Evolutionary conservation across 2,797 vertebrate genomes (phyloP).

Genomic region (Eutrigla gurnardus): DNA sequence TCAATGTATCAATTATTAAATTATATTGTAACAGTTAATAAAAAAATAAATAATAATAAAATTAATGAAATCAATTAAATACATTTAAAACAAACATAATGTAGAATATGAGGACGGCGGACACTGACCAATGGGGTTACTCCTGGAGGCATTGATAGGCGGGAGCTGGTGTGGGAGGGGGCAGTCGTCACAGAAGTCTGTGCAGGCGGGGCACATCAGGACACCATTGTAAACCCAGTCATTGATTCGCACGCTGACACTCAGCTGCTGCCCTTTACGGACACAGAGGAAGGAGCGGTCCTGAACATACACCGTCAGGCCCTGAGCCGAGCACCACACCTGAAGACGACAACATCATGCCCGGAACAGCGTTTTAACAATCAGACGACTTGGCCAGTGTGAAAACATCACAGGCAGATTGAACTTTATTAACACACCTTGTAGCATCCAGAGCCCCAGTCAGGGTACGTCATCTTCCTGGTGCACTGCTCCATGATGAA

Average conservation of each 20-base stretch:
- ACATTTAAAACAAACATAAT: too few species aligned
- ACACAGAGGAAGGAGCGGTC: conserved; percentile 87
- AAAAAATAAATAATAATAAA: too few species aligned
- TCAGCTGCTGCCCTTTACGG: conserved; percentile 88
- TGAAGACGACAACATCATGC: conserved; percentile 59
- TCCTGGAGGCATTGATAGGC: conserved; percentile 85
- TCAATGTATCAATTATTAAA: too few species aligned
- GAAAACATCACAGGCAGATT: background rate
- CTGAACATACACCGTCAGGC: conserved; percentile 91
- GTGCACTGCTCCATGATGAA: conserved; percentile 96
- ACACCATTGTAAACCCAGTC: conserved; percentile 92
- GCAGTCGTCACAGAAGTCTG: conserved; percentile 91
- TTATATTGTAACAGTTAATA: too few species aligned
- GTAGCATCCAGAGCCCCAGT: conserved; percentile 98
- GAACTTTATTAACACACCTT: conserved; percentile 75
- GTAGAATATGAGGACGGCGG: background rate
- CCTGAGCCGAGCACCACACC: conserved; percentile 89
- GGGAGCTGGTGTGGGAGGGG: conserved; percentile 88
- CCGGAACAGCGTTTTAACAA: too few species aligned
- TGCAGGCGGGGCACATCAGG: conserved; percentile 91
- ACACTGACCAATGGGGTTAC: conserved; percentile 86
- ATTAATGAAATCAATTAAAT: too few species aligned
- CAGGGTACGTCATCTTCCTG: conserved; percentile 91
- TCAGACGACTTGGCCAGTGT: too few species aligned
- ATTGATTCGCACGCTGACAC: conserved; percentile 87